phyloP scores from a whole-genome alignment of 2,888 invertebrate genomes.

The Quadriops clusia region DNA sequence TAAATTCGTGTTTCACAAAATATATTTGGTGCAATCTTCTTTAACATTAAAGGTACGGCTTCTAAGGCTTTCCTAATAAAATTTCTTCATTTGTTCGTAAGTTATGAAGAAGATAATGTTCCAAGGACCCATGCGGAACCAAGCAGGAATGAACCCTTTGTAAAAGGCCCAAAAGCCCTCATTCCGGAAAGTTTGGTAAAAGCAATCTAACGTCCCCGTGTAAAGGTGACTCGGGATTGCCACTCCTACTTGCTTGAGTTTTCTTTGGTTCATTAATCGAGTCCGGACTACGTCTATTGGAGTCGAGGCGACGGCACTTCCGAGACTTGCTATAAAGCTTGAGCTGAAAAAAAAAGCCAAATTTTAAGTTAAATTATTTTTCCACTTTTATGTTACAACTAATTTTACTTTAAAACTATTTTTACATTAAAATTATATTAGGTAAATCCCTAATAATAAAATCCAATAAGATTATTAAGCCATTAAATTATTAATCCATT shows the following conservation, averaged over 20 bases:
- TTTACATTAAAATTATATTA: conserved; percentile 7
- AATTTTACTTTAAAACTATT: conserved; percentile 3
- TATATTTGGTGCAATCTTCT: too few species aligned
- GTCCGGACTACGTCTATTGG: conserved; percentile 93
- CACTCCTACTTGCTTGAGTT: conserved; percentile 40
- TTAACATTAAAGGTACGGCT: too few species aligned
- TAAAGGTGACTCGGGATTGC: conserved; percentile 51
- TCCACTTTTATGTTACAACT: neutral
- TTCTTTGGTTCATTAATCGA: conserved; percentile 85
- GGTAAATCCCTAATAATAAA: conserved; percentile 4
- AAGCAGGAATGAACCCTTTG: conserved; percentile 92
- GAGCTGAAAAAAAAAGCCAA: conserved; percentile 47
- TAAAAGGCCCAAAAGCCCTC: conserved; percentile 83
- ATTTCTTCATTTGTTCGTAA: conserved; percentile 78
- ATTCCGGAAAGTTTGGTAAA: conserved; percentile 64
- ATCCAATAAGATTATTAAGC: too few species aligned
- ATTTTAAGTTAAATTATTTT: neutral
- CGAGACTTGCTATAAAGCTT: conserved; percentile 82
- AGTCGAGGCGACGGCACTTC: conserved; percentile 86
- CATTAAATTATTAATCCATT: too few species aligned
- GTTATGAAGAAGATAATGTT: conserved; percentile 92
- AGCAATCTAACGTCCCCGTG: conserved; percentile 62
- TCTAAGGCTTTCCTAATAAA: conserved; percentile 47
- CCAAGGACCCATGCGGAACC: conserved; percentile 94
- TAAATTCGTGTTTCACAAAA: too few species aligned